These are phyloP conservation scores for Epizoanthus illoricatus DNA, from an alignment of 92 coral and sea anemone genomes.

Conservation along the genomic window DNA sequence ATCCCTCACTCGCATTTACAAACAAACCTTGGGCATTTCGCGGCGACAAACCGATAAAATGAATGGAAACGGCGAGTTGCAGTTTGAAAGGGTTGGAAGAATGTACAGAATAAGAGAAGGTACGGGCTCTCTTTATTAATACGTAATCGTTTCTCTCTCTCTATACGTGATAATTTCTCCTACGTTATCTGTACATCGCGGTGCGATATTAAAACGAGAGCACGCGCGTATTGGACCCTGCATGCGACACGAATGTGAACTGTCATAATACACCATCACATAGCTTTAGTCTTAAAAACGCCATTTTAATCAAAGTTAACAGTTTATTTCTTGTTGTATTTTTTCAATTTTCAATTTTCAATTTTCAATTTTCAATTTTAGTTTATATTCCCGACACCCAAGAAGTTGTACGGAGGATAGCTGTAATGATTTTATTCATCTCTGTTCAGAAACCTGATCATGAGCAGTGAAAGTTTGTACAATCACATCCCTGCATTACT, in stretches of 20 bases:
- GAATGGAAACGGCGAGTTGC: slow-evolving; percentile 30
- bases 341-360: background rate
- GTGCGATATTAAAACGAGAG: too few relatives aligned
- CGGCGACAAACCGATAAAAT: background rate
- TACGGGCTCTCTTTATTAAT: background rate
- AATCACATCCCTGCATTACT: too few relatives aligned
- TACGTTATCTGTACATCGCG: too few relatives aligned
- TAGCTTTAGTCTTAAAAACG: background rate
- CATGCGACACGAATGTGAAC: background rate
- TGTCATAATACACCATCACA: background rate
- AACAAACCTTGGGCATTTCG: background rate
- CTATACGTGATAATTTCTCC: too few relatives aligned
- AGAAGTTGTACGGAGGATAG: too few relatives aligned
- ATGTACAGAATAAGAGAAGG: slow-evolving; percentile 36
- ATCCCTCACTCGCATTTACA: background rate
- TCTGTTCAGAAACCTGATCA: too few relatives aligned
- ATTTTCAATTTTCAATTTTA: background rate
- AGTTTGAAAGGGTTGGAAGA: slow-evolving; percentile 35
- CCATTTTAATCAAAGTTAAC: background rate
- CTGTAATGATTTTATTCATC: too few relatives aligned
- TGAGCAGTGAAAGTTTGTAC: too few relatives aligned
- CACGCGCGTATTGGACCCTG: too few relatives aligned
- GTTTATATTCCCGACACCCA: too few relatives aligned
- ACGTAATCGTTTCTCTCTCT: background rate
- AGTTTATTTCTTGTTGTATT: background rate